Evolutionary conservation across 2,797 vertebrate species (phyloP).

Genomic region (Craterocephalus amniculus): DNA sequence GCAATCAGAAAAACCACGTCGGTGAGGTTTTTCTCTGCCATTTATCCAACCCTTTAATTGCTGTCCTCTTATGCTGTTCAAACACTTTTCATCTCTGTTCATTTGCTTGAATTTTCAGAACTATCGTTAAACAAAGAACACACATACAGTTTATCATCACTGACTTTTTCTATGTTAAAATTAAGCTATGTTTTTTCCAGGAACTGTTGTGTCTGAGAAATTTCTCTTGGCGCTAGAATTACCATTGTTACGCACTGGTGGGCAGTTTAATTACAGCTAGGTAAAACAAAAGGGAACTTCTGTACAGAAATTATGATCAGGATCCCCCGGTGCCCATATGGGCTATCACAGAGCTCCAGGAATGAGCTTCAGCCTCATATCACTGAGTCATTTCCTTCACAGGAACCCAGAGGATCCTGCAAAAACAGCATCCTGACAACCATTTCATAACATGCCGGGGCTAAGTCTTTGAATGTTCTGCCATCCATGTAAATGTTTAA

Average conservation of each 20-base stretch:
- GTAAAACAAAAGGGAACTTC: constrained; percentile 44
- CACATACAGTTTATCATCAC: neutral
- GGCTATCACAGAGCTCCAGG: constrained; percentile 72
- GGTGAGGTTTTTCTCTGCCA: constrained; percentile 16
- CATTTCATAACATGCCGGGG: constrained; percentile 58
- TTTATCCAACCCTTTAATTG: constrained; percentile 55
- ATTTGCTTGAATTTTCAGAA: constrained; percentile 13
- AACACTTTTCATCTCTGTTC: constrained; percentile 40
- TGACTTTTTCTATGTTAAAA: neutral
- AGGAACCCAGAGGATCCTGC: constrained; percentile 79
- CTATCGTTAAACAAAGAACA: constrained; percentile 2
- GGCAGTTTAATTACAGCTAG: constrained; percentile 31
- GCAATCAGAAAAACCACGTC: constrained; percentile 26
- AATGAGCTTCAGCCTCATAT: constrained; percentile 65
- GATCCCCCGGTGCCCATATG: constrained; percentile 48
- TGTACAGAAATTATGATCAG: constrained; percentile 64
- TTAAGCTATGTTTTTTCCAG: constrained; percentile 14
- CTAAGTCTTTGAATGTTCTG: constrained; percentile 49
- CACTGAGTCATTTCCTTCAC: constrained; percentile 83
- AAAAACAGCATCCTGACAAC: constrained; percentile 73
- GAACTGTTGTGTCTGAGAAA: constrained; percentile 9
- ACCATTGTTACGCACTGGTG: constrained; percentile 33
- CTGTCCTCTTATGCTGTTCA: constrained; percentile 37
- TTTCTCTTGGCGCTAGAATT: constrained; percentile 28
- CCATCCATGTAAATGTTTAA: constrained; percentile 43